phyloP scores from a whole-genome alignment of 2,797 vertebrate species.

The Oryzias dopingdopingensis region DNA sequence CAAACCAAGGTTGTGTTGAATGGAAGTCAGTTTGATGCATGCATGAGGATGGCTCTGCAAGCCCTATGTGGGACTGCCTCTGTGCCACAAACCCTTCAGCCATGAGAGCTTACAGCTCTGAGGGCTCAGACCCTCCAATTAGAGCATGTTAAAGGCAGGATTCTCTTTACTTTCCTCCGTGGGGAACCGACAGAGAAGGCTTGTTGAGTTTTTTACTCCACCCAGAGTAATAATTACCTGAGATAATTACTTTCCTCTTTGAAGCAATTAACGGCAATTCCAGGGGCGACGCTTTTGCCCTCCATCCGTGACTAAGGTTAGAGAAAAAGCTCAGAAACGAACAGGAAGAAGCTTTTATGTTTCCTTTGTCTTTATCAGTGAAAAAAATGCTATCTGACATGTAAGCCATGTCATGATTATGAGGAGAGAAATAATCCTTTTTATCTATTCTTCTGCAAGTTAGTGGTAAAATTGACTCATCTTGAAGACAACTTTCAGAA shows the following conservation, averaged over 20 bases:
- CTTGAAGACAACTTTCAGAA: not conserved
- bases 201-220: constrained; percentile 72
- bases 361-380: constrained; percentile 56
- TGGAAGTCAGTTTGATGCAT: not conserved
- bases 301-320: constrained; percentile 46
- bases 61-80: constrained; percentile 21
- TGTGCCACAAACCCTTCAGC: constrained; percentile 61
- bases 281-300: constrained; percentile 67
- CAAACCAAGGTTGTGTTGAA: too few species aligned
- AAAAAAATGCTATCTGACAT: constrained; percentile 36
- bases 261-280: constrained; percentile 80
- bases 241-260: constrained; percentile 83
- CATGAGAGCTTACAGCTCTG: constrained; percentile 59
- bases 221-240: constrained; percentile 83
- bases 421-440: constrained; percentile 11
- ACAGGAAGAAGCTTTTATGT: constrained; percentile 50
- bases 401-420: constrained; percentile 20
- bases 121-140: constrained; percentile 77
- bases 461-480: not conserved
- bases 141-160: constrained; percentile 75
- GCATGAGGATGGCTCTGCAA: constrained; percentile 6
- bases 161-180: constrained; percentile 64
- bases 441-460: constrained; percentile 1
- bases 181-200: constrained; percentile 62
- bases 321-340: constrained; percentile 46